Base-by-base conservation (phyloP, 2,888 invertebrate species). In the Diarsia dahlii region DNA sequence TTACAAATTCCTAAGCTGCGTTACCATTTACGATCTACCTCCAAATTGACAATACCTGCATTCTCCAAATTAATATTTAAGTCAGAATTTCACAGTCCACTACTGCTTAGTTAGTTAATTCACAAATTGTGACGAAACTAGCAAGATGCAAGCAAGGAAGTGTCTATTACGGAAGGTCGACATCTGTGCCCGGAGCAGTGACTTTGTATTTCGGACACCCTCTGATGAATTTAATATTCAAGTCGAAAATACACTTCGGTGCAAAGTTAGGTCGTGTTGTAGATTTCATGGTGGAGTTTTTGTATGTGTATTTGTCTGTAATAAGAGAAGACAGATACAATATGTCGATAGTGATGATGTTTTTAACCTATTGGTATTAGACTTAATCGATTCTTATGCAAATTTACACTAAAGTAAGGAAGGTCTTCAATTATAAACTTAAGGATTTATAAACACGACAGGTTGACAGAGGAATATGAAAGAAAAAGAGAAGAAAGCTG, bases 211-310 rank as follows among this genome's bases (percentile, higher is more conserved):
- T 79, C 62, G 64, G 66, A 65, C 63, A 74, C 71, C 12, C 54
- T 68, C 69, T 64, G 64, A 76, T 87, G 67, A 87, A 83, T 84
- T 87, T 84, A 82, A 81, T 84, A 87, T 86, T 67, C 73, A 69
- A 78, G 75, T 78, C 46, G 69, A 85, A 82, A 85, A 81, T 84
- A 60, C 48, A 60, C 48, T 56, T 64, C 5, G 20, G 39, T 56
- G 18, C 23, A 15, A 79, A 76, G 62, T 82, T 75, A n/a, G 1
- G 20, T 54, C 23, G 52, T 6, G 10, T 39, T 39, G 23, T 34
- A 48, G 6, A 58, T 20, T 62, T 52, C 20, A 78, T 8, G 34
- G 15, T 23, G 4, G 12, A 10, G 9, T 13, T 63, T 45, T 28
- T 28, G 28, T 28, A 20, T 48, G 2, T 15, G 23, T 20, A 56